Base-by-base conservation (phyloP, 2,797 vertebrate species). In the Onychomys leucogaster region DNA sequence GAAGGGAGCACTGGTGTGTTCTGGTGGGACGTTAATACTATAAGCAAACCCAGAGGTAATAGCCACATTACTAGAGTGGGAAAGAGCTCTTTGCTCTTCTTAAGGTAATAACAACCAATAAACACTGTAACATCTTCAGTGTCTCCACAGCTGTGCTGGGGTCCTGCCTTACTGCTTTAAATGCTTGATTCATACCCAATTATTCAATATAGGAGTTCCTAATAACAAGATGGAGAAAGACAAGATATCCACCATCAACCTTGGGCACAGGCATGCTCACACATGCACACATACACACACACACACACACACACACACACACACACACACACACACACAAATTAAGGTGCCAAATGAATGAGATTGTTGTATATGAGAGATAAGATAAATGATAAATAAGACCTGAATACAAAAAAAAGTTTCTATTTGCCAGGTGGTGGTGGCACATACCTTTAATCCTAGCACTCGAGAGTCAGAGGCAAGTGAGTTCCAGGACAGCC, bases 131-230 rank as follows among this genome's bases (percentile, higher is more conserved):
- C 1, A 4, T 69, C 85, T 89, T 49, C 67, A 43, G 61, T 12
- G 32, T 75, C 73, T 81, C 52, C 59, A 49, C 27, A 57, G 65
- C 75, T 87, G 17, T 46, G 76, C 82, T 57, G 23, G 59, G 41
- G 41, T 76, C 43, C 2, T 67, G 63, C 21, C 1, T 27, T 37
- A 65, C 59, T 76, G n/a, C 32, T 83, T 65, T 49, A 65, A 73
- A 52, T 29, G 52, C 61, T 37, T 95, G 69, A 6, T 87, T 95
- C 85, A 73, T 43, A 92, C 55, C 65, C 77, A 63, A 7, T 83
- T 87, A 87, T 67, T 90, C 92, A 96, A 84, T 59, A 52, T 16
- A 73, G 16, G 32, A 86, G 32, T 91, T 95, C 46, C 92, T 94
- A 57, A 71, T 71, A 52, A 69, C 34, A 86, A 52, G 21, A 12